These are phyloP conservation scores for Astur gentilis DNA, from an alignment of 2,113 vertebrate species.

Conservation along the genomic window DNA sequence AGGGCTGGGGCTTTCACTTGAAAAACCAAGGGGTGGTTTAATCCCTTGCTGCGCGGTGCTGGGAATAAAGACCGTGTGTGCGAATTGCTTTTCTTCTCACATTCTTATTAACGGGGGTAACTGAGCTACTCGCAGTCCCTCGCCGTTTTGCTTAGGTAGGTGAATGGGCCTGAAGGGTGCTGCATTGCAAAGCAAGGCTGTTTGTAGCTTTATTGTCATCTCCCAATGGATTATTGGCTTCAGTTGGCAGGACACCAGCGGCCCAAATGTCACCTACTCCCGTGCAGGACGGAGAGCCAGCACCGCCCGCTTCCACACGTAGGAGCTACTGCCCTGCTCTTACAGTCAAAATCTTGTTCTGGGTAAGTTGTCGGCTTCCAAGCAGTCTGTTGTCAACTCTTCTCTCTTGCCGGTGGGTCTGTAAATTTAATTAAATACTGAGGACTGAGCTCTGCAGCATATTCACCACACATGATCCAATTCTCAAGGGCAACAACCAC, in stretches of 20 bases:
- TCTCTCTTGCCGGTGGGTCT: not conserved
- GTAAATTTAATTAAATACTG: not conserved
- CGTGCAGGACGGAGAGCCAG: not conserved
- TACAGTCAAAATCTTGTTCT: too few species aligned
- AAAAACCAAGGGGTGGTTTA: not conserved
- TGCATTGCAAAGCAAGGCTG: not conserved
- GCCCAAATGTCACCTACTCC: not conserved
- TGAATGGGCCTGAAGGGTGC: not conserved
- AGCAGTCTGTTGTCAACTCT: not conserved
- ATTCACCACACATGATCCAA: not conserved
- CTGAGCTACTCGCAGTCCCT: not conserved
- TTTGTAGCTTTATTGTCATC: not conserved
- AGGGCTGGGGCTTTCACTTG: not conserved
- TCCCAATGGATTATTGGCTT: not conserved
- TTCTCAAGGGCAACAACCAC: not conserved
- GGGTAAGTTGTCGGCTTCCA: not conserved
- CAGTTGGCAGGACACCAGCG: not conserved
- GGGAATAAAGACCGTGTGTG: not conserved
- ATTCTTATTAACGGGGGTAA: not conserved
- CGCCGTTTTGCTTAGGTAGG: not conserved
- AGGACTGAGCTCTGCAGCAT: not conserved
- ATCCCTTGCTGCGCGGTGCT: not conserved
- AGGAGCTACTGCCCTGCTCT: not conserved
- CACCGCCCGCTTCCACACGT: not conserved
- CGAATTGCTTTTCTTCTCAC: not conserved